Conservation (phyloP, 2,888 invertebrate genomes). For the Nematopogon swammerdamellus region DNA sequence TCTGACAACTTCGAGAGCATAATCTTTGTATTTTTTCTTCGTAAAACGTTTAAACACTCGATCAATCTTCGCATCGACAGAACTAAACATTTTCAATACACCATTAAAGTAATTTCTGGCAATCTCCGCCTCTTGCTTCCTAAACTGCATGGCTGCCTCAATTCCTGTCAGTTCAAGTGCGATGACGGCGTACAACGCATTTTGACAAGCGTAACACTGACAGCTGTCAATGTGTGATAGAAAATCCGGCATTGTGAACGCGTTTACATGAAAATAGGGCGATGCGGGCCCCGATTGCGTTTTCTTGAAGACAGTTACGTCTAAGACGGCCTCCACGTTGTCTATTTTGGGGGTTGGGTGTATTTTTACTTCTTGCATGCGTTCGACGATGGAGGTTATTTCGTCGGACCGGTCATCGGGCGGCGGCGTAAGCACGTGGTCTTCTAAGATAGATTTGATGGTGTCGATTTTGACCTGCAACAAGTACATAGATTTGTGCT, state of each 20-base stretch:
- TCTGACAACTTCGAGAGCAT: slow-evolving; percentile 19
- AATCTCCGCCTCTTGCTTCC: slow-evolving; percentile 25
- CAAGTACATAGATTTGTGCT: no score
- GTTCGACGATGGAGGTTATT: not conserved
- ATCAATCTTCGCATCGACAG: slow-evolving; percentile 20
- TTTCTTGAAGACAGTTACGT: slow-evolving; percentile 20
- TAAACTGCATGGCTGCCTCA: slow-evolving; percentile 30
- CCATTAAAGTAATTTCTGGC: slow-evolving; percentile 35
- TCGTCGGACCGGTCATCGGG: slow-evolving; percentile 12
- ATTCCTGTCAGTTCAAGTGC: slow-evolving; percentile 19
- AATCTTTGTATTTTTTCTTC: slow-evolving; percentile 16
- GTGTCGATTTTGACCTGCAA: slow-evolving; percentile 3
- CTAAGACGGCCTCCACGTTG: slow-evolving; percentile 28
- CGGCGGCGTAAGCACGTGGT: no score
- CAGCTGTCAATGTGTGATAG: slow-evolving; percentile 23
- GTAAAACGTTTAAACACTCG: slow-evolving; percentile 10
- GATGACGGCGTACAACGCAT: slow-evolving; percentile 18
- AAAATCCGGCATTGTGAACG: slow-evolving; percentile 24
- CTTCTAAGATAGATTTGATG: not conserved
- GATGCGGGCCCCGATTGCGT: slow-evolving; percentile 23
- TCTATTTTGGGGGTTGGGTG: not conserved
- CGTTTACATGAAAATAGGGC: slow-evolving; percentile 17
- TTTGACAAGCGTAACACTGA: slow-evolving; percentile 25
- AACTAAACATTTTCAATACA: slow-evolving; percentile 15
- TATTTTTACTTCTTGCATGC: not conserved